Evolutionary conservation across 2,888 invertebrate species (phyloP).

Genomic region (Mimumesa dahlbomi): DNA sequence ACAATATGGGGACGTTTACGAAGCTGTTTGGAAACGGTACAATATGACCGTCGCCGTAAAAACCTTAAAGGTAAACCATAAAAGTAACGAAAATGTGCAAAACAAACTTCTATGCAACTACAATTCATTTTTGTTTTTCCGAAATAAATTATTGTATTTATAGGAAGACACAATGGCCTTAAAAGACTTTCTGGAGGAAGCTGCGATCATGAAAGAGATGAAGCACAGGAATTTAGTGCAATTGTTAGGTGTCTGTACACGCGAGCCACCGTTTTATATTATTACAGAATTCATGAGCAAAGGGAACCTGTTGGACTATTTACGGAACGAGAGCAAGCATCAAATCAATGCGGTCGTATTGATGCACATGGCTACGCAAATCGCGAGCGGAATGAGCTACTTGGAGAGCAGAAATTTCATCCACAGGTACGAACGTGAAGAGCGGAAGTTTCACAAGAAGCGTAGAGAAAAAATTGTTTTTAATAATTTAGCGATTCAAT

Average conservation of each 20-base stretch:
- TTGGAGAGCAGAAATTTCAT: conserved; percentile 97
- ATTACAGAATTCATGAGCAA: conserved; percentile 99
- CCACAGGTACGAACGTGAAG: conserved; percentile 84
- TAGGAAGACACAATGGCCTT: conserved; percentile 99
- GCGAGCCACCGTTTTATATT: conserved; percentile 99
- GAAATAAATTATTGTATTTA: too few species aligned
- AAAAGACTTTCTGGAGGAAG: conserved; percentile 99
- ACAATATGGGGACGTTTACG: conserved; percentile 97
- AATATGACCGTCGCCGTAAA: conserved; percentile 99
- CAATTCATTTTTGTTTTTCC: too few species aligned
- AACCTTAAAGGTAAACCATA: conserved; percentile 93
- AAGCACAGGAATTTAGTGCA: conserved; percentile 99
- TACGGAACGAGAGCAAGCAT: conserved; percentile 92
- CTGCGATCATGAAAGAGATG: conserved; percentile 99
- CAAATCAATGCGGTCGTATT: conserved; percentile 96
- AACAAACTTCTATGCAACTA: background rate
- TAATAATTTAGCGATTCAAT: too few species aligned
- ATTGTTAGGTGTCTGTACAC: conserved; percentile 97
- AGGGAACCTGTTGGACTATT: conserved; percentile 97
- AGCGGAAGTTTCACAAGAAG: background rate
- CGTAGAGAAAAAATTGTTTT: background rate
- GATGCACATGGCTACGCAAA: conserved; percentile 99
- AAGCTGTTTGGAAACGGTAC: conserved; percentile 97
- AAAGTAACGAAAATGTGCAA: too few species aligned
- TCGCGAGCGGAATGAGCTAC: conserved; percentile 99